Percentiles rank a stretch among this genome's conserved stretches.
Evolutionary conservation across 2,797 vertebrate species (phyloP).

Genomic region (Anisognathus igniventris): DNA sequence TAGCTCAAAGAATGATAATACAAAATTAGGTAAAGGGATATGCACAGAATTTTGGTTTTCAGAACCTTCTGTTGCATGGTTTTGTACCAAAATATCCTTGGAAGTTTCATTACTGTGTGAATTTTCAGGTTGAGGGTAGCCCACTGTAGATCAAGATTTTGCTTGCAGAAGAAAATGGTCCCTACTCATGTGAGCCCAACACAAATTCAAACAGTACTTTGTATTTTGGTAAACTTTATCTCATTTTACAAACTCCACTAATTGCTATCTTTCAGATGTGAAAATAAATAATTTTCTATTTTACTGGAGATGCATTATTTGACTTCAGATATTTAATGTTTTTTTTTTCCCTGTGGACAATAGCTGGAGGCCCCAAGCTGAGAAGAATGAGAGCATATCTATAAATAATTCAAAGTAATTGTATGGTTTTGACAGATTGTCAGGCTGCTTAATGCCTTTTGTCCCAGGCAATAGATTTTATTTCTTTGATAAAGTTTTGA

Average conservation of each 20-base stretch:
- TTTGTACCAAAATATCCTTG: neutral
- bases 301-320: conserved; percentile 33
- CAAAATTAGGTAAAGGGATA: neutral
- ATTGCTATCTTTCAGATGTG: neutral
- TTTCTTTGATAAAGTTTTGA: conserved; percentile 68
- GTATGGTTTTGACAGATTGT: conserved; percentile 80
- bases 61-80: neutral
- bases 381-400: conserved; percentile 64
- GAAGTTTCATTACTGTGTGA: neutral
- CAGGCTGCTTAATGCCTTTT: conserved; percentile 72
- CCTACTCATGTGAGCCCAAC: neutral
- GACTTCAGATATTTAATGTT: conserved; percentile 49
- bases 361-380: conserved; percentile 43
- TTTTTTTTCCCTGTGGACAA: conserved; percentile 23
- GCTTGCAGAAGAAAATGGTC: neutral
- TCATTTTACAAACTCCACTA: conserved; percentile 9
- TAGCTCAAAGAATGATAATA: neutral
- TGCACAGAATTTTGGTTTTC: neutral
- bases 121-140: neutral
- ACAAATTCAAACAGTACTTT: neutral
- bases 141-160: neutral
- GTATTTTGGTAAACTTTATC: neutral
- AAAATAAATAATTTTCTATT: conserved; percentile 42
- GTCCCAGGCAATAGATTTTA: conserved; percentile 74
- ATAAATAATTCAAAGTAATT: conserved; percentile 84